Percentiles rank a stretch among this genome's conserved stretches.
These are phyloP conservation scores for Nomada fabriciana DNA, from an alignment of 2,888 invertebrate species.

Conservation along the genomic window DNA sequence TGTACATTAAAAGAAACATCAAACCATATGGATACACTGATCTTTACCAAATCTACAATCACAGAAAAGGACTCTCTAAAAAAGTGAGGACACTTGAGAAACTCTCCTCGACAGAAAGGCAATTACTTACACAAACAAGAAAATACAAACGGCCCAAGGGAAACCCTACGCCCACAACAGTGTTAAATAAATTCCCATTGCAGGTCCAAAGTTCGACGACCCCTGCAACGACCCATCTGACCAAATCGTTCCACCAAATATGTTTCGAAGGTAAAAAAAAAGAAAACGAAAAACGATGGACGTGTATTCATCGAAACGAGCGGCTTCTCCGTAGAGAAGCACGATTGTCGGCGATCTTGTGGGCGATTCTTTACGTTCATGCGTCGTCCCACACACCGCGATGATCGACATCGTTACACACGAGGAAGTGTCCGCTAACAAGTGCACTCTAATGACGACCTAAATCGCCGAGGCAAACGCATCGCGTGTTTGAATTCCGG, in stretches of 20 bases:
- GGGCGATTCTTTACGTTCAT: slow-evolving; percentile 47
- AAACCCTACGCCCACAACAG: neutral
- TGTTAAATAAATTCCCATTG: neutral
- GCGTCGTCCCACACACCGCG: slow-evolving; percentile 51
- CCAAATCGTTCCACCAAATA: neutral
- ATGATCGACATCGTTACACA: slow-evolving; percentile 34
- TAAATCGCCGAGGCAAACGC: slow-evolving; percentile 59
- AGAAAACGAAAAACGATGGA: neutral
- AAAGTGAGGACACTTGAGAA: too few species aligned
- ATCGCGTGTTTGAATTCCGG: slow-evolving; percentile 63
- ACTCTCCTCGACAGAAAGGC: too few species aligned
- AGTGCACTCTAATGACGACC: slow-evolving; percentile 60
- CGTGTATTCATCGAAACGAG: neutral
- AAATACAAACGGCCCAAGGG: too few species aligned
- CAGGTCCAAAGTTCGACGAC: neutral
- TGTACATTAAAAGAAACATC: too few species aligned
- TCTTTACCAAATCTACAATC: too few species aligned
- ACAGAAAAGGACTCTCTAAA: too few species aligned
- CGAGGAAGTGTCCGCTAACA: slow-evolving; percentile 66
- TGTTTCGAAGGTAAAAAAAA: neutral
- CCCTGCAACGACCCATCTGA: neutral
- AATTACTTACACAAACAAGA: too few species aligned
- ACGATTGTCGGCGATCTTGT: slow-evolving; percentile 17
- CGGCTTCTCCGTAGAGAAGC: too few species aligned
- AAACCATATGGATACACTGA: too few species aligned